Evolutionary conservation across 2,888 invertebrate genomes (phyloP), one percentile per base, ranked within the genome.

Genomic region (Biston betularia): DNA sequence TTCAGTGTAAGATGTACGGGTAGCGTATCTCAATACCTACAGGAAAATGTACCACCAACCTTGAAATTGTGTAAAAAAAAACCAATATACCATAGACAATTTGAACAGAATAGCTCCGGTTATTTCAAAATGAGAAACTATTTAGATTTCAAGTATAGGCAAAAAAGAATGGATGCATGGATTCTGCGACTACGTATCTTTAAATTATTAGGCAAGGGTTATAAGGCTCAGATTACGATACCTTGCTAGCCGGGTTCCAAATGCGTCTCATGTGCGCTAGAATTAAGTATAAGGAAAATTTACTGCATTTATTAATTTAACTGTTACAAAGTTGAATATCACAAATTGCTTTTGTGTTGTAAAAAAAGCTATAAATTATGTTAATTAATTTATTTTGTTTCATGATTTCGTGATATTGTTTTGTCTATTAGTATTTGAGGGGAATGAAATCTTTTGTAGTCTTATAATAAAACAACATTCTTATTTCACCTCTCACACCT

Each of bases 261-360:
- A 34, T 9, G n/a, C 38, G n/a, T 14, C 38, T 15, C n/a, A 1
- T 9, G 42, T 11, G n/a, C 24, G 33, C 7, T 6, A 54, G 42
- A 8, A n/a, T 24, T 54, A 7, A 40, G 15, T 44, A 38, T 81
- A 79, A 74, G 71, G 72, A 77, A 76, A 80, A 81, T 77, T 74
- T 70, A 76, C 63, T 82, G 86, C 86, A 86, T 86, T 86, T 86
- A 86, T 73, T 83, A 79, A 70, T 79, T 78, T 82, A 75, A 74
- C 74, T 79, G 75, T 80, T 78, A 77, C 70, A 73, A 53, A 53
- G 24, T 58, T 14, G 77, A 3, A 72, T 49, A 65, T 69, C 68
- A 71, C 64, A 63, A 68, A 69, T 64, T 61, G 52, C 46, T 58
- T 56, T 53, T 60, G 42, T 48, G 49, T 61, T 60, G n/a, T 24